A percentile compares a stretch with the other conserved stretches of the same genome.
Conservation (phyloP, 1,140 invertebrate species). For the Zaprionus tsacasi region DNA sequence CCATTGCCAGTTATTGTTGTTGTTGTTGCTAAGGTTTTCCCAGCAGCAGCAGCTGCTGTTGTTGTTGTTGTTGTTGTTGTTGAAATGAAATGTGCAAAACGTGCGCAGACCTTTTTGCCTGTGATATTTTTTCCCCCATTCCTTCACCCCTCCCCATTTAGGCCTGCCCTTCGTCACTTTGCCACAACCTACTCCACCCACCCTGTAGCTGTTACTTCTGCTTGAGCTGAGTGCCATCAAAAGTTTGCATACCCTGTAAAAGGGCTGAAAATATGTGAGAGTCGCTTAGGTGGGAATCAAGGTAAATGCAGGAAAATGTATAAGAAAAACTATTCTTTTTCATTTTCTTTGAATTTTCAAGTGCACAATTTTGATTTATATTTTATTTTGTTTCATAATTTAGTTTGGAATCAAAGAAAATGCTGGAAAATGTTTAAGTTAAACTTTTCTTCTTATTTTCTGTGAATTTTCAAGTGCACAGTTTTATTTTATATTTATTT, state of each 20-base stretch:
- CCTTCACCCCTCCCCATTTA: not conserved
- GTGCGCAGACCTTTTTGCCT: slow-evolving; percentile 54
- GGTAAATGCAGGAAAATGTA: not conserved
- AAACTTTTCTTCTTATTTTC: too few species aligned
- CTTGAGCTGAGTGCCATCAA: slow-evolving; percentile 16
- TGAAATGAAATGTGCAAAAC: slow-evolving; percentile 71
- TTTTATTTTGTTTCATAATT: too few species aligned
- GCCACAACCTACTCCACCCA: not conserved
- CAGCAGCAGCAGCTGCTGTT: slow-evolving; percentile 5
- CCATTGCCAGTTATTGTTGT: slow-evolving; percentile 22
- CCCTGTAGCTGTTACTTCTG: slow-evolving; percentile 14
- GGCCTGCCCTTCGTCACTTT: not conserved
- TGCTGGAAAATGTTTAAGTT: too few species aligned
- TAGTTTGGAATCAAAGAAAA: too few species aligned
- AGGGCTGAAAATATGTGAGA: not conserved
- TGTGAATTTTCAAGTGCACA: too few species aligned
- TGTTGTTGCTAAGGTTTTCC: slow-evolving; percentile 6
- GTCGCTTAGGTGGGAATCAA: not conserved
- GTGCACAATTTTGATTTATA: too few species aligned
- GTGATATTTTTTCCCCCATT: slow-evolving; percentile 32
- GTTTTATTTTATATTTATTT: not conserved
- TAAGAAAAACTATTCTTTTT: not conserved
- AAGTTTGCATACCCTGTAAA: slow-evolving; percentile 13
- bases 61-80: slow-evolving; percentile 1
- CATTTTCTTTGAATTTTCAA: not conserved